A percentile compares a stretch with the other conserved stretches of the same genome.
phyloP scores from a whole-genome alignment of 2,888 invertebrate species.

The Pollenia amentaria region DNA sequence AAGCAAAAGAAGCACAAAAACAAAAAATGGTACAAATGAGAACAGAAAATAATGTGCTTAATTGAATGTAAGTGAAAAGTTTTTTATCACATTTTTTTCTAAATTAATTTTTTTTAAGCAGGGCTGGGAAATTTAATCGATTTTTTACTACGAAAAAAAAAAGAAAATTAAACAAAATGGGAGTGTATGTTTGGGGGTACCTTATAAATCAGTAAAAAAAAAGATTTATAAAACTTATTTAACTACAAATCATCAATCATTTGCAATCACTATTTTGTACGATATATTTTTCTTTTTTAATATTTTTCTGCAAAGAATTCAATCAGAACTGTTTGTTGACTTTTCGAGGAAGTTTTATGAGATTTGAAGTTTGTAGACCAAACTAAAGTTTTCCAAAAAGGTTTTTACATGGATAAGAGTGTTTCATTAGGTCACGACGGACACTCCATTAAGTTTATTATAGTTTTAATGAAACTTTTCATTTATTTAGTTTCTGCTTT shows the following conservation, averaged over 20 bases:
- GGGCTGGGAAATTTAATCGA: background rate
- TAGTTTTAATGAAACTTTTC: background rate
- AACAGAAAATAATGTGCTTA: constrained; percentile 61
- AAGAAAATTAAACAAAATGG: background rate
- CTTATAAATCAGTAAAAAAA: background rate
- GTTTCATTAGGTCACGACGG: too few species aligned
- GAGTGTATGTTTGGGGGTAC: background rate
- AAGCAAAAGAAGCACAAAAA: background rate
- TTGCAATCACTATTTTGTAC: too few species aligned
- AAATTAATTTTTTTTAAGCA: constrained; percentile 4
- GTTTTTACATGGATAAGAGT: background rate
- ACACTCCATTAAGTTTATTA: background rate
- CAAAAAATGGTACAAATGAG: constrained; percentile 19
- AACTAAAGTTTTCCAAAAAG: constrained; percentile 25
- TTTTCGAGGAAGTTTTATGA: constrained; percentile 15
- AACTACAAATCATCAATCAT: constrained; percentile 31
- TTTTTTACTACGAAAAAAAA: too few species aligned
- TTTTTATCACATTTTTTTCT: constrained; percentile 16
- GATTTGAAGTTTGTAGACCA: constrained; percentile 23
- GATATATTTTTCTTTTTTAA: constrained; percentile 4
- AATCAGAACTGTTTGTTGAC: background rate
- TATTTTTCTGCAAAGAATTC: background rate
- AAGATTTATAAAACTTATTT: constrained; percentile 42
- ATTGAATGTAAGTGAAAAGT: constrained; percentile 68
- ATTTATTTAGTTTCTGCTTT: background rate